Evolutionary conservation across 2,888 invertebrate species (phyloP).

Genomic region (Zootermopsis nevadensis): DNA sequence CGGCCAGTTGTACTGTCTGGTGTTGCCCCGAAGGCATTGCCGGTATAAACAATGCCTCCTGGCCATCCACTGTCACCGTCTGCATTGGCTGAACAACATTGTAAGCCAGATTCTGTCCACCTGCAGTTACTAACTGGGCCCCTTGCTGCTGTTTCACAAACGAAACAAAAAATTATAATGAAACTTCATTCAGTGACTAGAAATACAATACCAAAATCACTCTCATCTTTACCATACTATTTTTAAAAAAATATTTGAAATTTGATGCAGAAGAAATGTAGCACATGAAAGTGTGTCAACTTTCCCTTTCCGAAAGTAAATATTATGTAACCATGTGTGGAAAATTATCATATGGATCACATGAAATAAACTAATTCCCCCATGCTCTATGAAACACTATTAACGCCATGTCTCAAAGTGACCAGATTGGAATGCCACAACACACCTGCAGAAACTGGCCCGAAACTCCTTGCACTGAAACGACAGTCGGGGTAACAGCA

Average conservation of each 20-base stretch:
- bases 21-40: conserved; percentile 70
- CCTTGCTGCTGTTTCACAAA: conserved; percentile 51
- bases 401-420: no score
- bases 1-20: conserved; percentile 63
- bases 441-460: conserved; percentile 67
- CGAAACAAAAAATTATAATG: conserved; percentile 55
- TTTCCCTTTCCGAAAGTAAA: not conserved
- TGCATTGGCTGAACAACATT: conserved; percentile 85
- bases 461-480: conserved; percentile 66
- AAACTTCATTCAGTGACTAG: conserved; percentile 55
- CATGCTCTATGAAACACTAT: no score
- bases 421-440: not conserved
- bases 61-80: conserved; percentile 91
- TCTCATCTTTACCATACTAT: no score
- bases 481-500: conserved; percentile 58
- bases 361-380: no score
- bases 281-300: not conserved
- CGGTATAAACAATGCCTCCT: conserved; percentile 92
- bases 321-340: not conserved
- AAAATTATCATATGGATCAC: no score
- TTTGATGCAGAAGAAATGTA: not conserved
- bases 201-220: no score
- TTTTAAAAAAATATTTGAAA: no score
- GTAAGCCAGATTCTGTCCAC: conserved; percentile 64
- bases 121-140: conserved; percentile 57